These are phyloP conservation scores for Setophaga coronata DNA, from an alignment of 2,113 vertebrate species.

Conservation along the genomic window DNA sequence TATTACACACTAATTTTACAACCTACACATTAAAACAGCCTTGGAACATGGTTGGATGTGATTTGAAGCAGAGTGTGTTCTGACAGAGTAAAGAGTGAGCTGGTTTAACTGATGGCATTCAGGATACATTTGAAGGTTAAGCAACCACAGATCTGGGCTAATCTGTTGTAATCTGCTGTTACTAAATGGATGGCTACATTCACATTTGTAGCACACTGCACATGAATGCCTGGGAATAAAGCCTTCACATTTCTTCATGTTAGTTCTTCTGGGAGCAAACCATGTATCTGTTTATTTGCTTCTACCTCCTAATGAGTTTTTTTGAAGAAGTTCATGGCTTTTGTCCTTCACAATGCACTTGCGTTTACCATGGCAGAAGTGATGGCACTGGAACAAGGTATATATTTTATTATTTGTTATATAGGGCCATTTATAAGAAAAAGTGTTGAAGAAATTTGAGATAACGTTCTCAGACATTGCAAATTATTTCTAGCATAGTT, in stretches of 20 bases:
- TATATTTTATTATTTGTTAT: background rate
- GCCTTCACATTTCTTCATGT: constrained; percentile 22
- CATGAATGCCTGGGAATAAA: constrained; percentile 33
- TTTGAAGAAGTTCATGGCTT: constrained; percentile 69
- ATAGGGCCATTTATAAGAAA: background rate
- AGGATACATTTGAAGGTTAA: constrained; percentile 80
- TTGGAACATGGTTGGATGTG: background rate
- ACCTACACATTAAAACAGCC: background rate
- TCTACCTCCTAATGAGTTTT: constrained; percentile 77
- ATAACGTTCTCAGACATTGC: background rate
- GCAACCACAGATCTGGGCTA: constrained; percentile 76
- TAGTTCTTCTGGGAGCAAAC: constrained; percentile 43
- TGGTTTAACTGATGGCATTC: constrained; percentile 53
- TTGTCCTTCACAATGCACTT: constrained; percentile 94
- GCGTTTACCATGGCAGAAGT: constrained; percentile 80
- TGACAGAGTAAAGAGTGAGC: background rate
- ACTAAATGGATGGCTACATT: constrained; percentile 64
- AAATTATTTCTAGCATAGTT: background rate
- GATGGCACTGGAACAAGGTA: constrained; percentile 89
- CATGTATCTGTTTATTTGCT: constrained; percentile 78
- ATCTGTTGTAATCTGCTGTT: constrained; percentile 82
- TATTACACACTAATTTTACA: background rate
- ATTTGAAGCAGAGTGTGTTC: background rate
- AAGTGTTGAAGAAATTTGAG: background rate
- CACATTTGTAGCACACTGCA: background rate